Base-by-base conservation (phyloP, 2,888 invertebrate species). In the Leptinotarsa haldemani region DNA sequence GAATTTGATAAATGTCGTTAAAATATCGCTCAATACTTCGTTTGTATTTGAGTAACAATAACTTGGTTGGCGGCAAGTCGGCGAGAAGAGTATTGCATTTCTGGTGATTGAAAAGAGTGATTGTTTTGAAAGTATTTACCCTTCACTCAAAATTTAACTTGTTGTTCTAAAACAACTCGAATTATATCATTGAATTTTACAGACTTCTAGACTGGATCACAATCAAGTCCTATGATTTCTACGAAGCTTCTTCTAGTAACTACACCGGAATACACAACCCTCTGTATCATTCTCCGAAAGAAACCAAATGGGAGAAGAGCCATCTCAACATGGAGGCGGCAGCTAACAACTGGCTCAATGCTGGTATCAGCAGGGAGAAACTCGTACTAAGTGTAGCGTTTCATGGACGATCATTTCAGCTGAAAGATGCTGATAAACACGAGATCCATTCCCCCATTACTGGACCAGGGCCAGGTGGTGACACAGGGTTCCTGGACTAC, bases 141-240 rank as follows among this genome's bases (percentile, higher is more conserved):
- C 40, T 40, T 40, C 9, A 40, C 40, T 2, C 40, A 40, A 2
- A 40, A 40, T 40, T 0, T 3, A 40, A 40, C 40, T 9, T 7
- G 30, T 30, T 40, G 40, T 40, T 40, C 40, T 40, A 9, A 9
- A 40, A 40, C 40, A 40, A 40, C 30, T 9, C 9, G 9, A 30
- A 30, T 30, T 0, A 30, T 40, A 9, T 40, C 7, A 40, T 9
- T 9, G 3, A 40, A 40, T 64, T 65, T 82, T 83, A n/a, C 76
- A 91, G 91, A 70, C 88, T 91, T 76, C 83, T 94, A 46, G 91
- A 94, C 81, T 88, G 92, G 56, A 90, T 94, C 56, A 91, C 92
- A 80, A 82, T 95, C 0, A 94, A 94, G 93, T 85, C 93, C 0
- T 94, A 94, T 79, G 94, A 94, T 83, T 88, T 93, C 81, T 91